Evolutionary conservation across 2,797 vertebrate species (phyloP).

Genomic region (Lerista edwardsae): DNA sequence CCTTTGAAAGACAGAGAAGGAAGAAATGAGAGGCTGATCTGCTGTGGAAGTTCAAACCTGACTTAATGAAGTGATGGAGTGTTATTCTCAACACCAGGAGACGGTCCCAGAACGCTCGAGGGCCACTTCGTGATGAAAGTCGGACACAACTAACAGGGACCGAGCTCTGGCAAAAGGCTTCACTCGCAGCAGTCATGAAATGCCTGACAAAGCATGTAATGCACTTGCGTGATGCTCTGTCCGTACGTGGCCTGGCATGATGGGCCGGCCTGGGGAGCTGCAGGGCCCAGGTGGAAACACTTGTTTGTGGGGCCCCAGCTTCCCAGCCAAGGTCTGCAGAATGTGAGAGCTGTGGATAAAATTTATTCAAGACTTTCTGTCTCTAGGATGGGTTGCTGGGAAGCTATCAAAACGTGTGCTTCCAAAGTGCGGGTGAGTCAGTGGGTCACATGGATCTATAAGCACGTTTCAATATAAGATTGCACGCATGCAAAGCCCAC

Average conservation of each 20-base stretch:
- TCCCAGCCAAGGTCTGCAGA: too few relatives aligned
- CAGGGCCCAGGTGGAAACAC: too few relatives aligned
- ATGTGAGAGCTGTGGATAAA: too few relatives aligned
- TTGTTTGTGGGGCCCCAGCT: too few relatives aligned
- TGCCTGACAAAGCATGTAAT: neutral
- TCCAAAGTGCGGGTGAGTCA: too few relatives aligned
- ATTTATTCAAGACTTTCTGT: too few relatives aligned
- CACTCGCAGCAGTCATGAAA: neutral
- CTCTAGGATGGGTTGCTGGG: too few relatives aligned
- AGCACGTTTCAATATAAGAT: too few relatives aligned
- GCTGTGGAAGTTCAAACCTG: neutral
- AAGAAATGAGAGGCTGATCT: constrained; percentile 1
- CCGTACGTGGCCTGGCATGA: neutral
- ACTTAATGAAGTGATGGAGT: neutral
- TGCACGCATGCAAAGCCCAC: too few relatives aligned
- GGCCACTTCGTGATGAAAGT: neutral
- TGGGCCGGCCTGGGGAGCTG: neutral
- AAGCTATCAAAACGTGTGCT: too few relatives aligned
- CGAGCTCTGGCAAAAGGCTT: neutral
- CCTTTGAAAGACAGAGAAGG: constrained; percentile 5
- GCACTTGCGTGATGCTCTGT: neutral
- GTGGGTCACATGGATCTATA: too few relatives aligned
- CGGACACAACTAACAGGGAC: neutral
- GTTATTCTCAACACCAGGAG: neutral
- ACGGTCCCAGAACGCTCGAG: neutral